Evolutionary conservation across 1,140 invertebrate species (phyloP), one percentile per base, ranked within the genome.

Genomic region (Hylaeus volcanicus): DNA sequence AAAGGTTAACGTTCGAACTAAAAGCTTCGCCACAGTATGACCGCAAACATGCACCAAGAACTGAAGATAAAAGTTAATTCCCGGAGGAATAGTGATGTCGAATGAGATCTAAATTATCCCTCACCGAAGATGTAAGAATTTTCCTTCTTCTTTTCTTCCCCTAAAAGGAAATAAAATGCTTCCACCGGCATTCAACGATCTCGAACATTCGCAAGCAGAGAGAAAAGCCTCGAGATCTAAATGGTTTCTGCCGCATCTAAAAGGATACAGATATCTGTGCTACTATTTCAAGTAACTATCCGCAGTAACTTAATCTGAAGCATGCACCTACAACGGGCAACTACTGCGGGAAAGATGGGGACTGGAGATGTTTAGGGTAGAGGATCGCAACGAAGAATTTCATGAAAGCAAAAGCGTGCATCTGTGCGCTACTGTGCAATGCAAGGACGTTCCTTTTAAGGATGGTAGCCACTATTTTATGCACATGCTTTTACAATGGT

Each of bases 401-500:
- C 81, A 84, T 84, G 71, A 79, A 83, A 79, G 74, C 55, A 78
- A 85, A 71, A 85, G 71, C 71, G 83, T 70, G 70, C 83, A 84
- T 84, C 81, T 69, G 66, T 74, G 60, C 61, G 74, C 72, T 76
- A 82, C 73, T 37, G 73, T 76, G 79, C 70, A 64, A 79, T 83
- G 81, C 81, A 83, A 85, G 81, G 81, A 83, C 83, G 72, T 71
- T 82, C 70, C 81, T 74, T 83, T 83, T 83, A 85, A 83, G 60
- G 71, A 85, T 61, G 37, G 71, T 26, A 51, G 39, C 70, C 60
- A 68, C 74, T 61, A 64, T 63, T 85, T 85, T 85, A 85, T 72
- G 75, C 81, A 66, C 55, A 77, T 74, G 65, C 82, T 73, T 68
- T 45, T 79, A 73, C 71, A 84, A 83, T 75, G 72, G 55, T 60